Conservation (phyloP, 2,888 invertebrate genomes). For the Dasypolia templi region DNA sequence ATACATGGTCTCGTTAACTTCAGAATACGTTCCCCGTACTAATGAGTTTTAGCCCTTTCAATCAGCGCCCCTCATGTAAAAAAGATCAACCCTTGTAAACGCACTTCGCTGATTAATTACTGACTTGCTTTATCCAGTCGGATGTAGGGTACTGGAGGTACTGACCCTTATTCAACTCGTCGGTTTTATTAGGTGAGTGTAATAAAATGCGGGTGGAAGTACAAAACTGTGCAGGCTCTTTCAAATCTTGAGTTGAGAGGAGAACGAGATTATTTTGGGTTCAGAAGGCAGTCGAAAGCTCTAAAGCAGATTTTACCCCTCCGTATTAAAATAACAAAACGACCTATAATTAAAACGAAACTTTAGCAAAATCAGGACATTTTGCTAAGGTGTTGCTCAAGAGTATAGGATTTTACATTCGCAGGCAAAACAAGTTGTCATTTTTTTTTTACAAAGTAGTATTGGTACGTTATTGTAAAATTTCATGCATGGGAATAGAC, state of each 20-base stretch:
- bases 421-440: too few relatives aligned
- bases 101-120: slow-evolving; percentile 86
- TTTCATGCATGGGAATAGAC: too few relatives aligned
- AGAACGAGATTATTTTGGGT: neutral
- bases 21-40: slow-evolving; percentile 73
- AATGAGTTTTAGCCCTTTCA: slow-evolving; percentile 86
- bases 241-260: neutral
- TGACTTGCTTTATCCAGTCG: slow-evolving; percentile 74
- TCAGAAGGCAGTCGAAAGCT: neutral
- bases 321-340: too few relatives aligned
- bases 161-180: slow-evolving; percentile 42
- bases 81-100: slow-evolving; percentile 85
- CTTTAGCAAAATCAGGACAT: too few relatives aligned
- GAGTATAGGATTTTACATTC: too few relatives aligned
- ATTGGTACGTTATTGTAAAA: neutral
- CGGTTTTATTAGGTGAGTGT: slow-evolving; percentile 46
- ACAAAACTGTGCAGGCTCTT: neutral
- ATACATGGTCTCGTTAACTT: slow-evolving; percentile 44
- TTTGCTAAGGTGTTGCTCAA: too few relatives aligned
- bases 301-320: too few relatives aligned
- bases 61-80: slow-evolving; percentile 82
- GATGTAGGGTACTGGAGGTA: slow-evolving; percentile 60
- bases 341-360: too few relatives aligned
- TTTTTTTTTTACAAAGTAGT: neutral
- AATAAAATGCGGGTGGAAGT: slow-evolving; percentile 21